Evolutionary conservation across 1,140 invertebrate genomes (phyloP), one percentile per base, ranked within the genome.

Genomic region (Mamestra configurata): DNA sequence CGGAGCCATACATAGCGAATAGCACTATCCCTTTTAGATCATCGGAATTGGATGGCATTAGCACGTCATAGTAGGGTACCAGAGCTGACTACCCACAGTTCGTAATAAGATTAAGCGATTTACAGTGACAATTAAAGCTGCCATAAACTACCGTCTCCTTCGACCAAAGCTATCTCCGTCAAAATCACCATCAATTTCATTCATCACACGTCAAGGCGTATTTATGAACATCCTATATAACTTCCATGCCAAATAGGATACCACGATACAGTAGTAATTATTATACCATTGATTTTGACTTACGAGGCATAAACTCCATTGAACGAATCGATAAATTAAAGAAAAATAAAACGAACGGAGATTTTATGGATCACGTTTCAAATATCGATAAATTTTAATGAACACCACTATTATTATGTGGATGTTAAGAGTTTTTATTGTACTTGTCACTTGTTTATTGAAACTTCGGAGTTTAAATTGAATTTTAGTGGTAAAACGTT

Each of bases 261-360:
- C 15, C 20, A 24, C 27, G 43, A 70, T n/a, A n/a, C 66, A 49
- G 43, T 35, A 49, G 71, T 77, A 80, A 80, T 80, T 70, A 61
- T 13, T 59, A 43, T 53, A 1, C 79, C 79, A 77, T 80, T 80
- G 79, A 77, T 80, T 80, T 80, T 77, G 79, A 76, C 73, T 76
- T 72, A 61, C 72, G 72, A 77, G 49, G 72, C 79, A 72, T 77
- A 35, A 80, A 80, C 24, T 35, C 20, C 37, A 76, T 11, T 46
- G 72, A 76, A 27, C 24, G 27, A 7, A 76, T 76, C 72, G 72
- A 76, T 76, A 61, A 49, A 76, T 76, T 61, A 27, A 76, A 31
- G 10, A 15, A 61, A 57, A 24, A 59, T 55, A 51, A n/a, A 22
- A 71, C 5, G 11, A 22, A 18, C 13, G n/a, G 7, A 37, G 35